phyloP scores from a whole-genome alignment of 1,140 invertebrate species.

The Bombus vancouverensis region DNA sequence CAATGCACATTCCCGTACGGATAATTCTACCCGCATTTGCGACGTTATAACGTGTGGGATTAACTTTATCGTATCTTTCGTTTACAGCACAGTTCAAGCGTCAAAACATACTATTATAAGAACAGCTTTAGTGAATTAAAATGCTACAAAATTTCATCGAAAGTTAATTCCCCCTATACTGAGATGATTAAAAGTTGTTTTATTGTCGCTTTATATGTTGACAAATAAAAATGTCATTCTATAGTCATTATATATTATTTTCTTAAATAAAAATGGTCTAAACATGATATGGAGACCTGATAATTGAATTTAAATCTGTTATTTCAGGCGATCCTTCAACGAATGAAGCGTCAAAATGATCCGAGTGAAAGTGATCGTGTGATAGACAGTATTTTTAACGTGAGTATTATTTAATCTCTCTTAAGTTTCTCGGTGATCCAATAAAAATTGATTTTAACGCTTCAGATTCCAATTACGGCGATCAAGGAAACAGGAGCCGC shows the following conservation, averaged over 20 bases:
- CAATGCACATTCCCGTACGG: neutral
- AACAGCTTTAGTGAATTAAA: neutral
- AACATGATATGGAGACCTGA: neutral
- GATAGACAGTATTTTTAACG: constrained; percentile 75
- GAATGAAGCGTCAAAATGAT: constrained; percentile 22
- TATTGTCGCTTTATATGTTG: neutral
- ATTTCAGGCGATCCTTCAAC: constrained; percentile 26
- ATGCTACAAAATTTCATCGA: neutral
- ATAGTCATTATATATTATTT: neutral
- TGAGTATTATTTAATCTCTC: constrained; percentile 55
- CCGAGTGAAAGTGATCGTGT: constrained; percentile 39
- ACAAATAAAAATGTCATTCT: no score
- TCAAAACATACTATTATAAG: neutral
- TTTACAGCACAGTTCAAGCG: neutral
- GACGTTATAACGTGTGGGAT: no score
- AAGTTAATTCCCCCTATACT: no score
- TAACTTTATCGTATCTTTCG: neutral
- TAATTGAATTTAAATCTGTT: neutral
- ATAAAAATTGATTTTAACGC: neutral
- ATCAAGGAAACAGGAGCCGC: constrained; percentile 73
- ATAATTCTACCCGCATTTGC: neutral
- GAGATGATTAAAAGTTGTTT: neutral
- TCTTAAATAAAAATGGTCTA: neutral
- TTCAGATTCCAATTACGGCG: constrained; percentile 75
- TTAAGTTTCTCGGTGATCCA: neutral